Evolutionary conservation across 2,888 invertebrate genomes (phyloP).

Genomic region (Lathronympha strigana): DNA sequence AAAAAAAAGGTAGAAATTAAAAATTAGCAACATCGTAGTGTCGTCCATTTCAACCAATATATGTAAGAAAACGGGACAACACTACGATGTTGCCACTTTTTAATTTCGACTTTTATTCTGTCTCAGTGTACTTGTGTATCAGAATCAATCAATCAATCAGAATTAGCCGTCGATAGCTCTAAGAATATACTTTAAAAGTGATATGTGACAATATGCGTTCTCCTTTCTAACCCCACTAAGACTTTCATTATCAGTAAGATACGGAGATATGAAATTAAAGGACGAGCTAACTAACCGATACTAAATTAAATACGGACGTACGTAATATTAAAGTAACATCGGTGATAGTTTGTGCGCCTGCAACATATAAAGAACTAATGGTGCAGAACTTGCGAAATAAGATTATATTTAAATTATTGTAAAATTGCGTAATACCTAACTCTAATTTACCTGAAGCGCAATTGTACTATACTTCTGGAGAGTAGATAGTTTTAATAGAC

Average conservation of each 20-base stretch:
- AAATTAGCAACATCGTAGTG: no score
- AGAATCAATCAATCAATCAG: background rate
- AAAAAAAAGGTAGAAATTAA: no score
- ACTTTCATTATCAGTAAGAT: slow-evolving; percentile 20
- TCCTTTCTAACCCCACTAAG: slow-evolving; percentile 35
- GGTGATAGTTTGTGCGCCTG: slow-evolving; percentile 39
- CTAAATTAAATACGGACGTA: slow-evolving; percentile 20
- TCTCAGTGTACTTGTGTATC: background rate
- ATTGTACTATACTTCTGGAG: slow-evolving; percentile 8
- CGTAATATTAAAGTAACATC: slow-evolving; percentile 27
- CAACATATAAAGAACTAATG: slow-evolving; percentile 21
- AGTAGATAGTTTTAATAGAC: slow-evolving; percentile 6
- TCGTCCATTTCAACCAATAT: no score
- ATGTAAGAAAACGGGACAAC: no score
- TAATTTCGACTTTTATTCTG: no score
- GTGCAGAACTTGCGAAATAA: slow-evolving; percentile 39
- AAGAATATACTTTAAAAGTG: slow-evolving; percentile 38
- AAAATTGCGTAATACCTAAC: slow-evolving; percentile 15
- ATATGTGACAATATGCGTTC: slow-evolving; percentile 38
- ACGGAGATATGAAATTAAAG: slow-evolving; percentile 24
- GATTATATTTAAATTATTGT: slow-evolving; percentile 30
- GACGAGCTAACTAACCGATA: slow-evolving; percentile 12
- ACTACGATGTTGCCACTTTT: no score
- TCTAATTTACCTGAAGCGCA: slow-evolving; percentile 28
- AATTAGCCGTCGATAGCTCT: slow-evolving; percentile 29